Percentiles rank a stretch among this genome's conserved stretches.
These are phyloP conservation scores for Drosophila paracracens DNA, from an alignment of 2,888 invertebrate species.

Conservation along the genomic window DNA sequence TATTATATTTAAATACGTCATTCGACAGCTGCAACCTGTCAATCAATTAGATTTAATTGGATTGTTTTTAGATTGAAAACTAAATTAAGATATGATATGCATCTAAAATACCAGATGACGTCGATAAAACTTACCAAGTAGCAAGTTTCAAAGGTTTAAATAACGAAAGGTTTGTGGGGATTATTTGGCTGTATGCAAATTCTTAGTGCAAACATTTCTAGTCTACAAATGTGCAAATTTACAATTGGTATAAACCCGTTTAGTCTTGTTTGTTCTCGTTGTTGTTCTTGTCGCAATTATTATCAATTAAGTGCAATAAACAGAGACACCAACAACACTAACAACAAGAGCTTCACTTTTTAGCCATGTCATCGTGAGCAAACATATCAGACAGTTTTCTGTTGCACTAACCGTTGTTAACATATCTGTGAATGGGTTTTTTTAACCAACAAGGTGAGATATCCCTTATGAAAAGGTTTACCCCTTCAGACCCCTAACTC, in stretches of 20 bases:
- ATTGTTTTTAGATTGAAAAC: not conserved
- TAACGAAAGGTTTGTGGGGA: constrained; percentile 19
- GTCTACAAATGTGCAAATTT: constrained; percentile 45
- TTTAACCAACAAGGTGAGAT: not conserved
- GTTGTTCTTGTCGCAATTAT: constrained; percentile 59
- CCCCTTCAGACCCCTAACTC: not conserved
- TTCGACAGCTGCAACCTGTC: not conserved
- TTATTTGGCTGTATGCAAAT: constrained; percentile 48
- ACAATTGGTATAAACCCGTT: constrained; percentile 66
- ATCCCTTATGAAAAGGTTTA: constrained; percentile 5
- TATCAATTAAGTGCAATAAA: constrained; percentile 63
- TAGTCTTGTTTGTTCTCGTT: constrained; percentile 30
- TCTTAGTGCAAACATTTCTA: constrained; percentile 38
- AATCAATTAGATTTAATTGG: not conserved
- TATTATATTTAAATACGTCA: not conserved
- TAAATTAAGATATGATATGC: not conserved
- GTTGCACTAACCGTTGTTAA: constrained; percentile 29
- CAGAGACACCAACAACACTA: constrained; percentile 16
- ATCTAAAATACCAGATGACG: constrained; percentile 11
- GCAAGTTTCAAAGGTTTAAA: constrained; percentile 19
- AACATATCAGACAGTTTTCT: constrained; percentile 59
- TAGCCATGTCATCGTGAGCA: constrained; percentile 64
- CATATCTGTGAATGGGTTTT: constrained; percentile 6
- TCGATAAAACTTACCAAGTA: not conserved
- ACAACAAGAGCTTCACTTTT: constrained; percentile 39